A percentile compares a stretch with the other conserved stretches of the same genome.
phyloP scores from a whole-genome alignment of 2,888 invertebrate species.

The Lycaena phlaeas region DNA sequence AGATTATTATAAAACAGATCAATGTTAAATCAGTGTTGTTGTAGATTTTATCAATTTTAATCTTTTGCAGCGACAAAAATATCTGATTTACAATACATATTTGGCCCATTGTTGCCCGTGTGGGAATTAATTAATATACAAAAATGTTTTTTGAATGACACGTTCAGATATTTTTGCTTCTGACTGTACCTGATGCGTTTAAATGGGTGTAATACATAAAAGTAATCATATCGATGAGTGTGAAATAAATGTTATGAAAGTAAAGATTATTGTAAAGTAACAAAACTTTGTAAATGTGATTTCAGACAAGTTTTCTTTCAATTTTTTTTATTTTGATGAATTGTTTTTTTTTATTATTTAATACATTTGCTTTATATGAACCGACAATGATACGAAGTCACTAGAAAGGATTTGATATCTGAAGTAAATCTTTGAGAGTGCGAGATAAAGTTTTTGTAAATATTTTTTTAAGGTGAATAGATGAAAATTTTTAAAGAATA shows the following conservation, averaged over 20 bases:
- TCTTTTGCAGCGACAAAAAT: slow-evolving; percentile 1
- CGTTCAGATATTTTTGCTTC: slow-evolving; percentile 9
- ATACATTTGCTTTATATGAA: background rate
- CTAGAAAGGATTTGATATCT: background rate
- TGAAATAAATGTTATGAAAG: slow-evolving; percentile 4
- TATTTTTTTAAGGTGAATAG: slow-evolving; percentile 41
- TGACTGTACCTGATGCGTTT: slow-evolving; percentile 4
- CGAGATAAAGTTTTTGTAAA: slow-evolving; percentile 37
- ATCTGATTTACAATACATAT: slow-evolving; percentile 3
- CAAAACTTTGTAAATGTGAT: background rate
- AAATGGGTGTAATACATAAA: background rate
- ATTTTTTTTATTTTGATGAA: slow-evolving; percentile 5
- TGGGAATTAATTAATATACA: background rate
- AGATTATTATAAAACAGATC: background rate
- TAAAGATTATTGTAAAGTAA: background rate
- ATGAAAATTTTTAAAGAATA: slow-evolving; percentile 31
- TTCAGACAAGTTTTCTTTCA: background rate
- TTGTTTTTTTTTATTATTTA: slow-evolving; percentile 4
- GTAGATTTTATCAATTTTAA: slow-evolving; percentile 5
- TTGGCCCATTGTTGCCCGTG: background rate
- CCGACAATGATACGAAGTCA: background rate
- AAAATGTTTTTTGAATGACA: slow-evolving; percentile 1
- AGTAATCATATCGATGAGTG: background rate
- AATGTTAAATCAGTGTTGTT: slow-evolving; percentile 7
- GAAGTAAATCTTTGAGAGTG: background rate